Base-by-base conservation (phyloP, 2,113 vertebrate species). In the Nothobranchius kuhntae region DNA sequence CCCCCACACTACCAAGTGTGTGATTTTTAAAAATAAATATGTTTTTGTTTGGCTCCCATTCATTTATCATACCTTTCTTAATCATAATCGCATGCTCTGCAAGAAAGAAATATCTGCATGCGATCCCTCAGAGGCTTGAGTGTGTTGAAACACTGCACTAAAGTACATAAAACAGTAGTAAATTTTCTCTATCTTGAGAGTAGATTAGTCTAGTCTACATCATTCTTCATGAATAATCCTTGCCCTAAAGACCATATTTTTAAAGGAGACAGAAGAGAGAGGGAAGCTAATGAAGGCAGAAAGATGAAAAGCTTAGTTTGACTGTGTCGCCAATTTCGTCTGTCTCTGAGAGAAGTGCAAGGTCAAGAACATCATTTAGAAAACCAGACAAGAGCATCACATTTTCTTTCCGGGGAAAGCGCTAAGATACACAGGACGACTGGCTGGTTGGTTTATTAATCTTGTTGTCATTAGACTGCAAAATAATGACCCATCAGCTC, bases 151-250 rank as follows among this genome's bases (percentile, higher is more conserved):
- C 12, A 38, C 6, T 21, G 46, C 30, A 26, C 45, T 47, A 48
- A 71, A 44, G 54, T 71, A 56, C 65, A 76, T 71, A 68, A 73
- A 72, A 66, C 38, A 58, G 21, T n/a, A 40, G 65, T 24, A 44
- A 77, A 79, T 79, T 68, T 67, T 42, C 58, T 56, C 55, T 81
- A 14, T 76, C 15, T 40, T 51, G 58, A 54, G 64, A 71, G 57
- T 67, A 60, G 71, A 78, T 73, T 67, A 67, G 56, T 87, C 46
- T 64, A 64, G 52, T 24, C 62, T 68, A 36, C 48, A 70, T 59
- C 53, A 71, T 76, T 61, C 30, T 67, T 87, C 65, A 75, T 81
- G 75, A 86, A 75, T 78, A 84, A 86, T 83, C 68, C 24, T 75
- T 80, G 71, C 65, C 66, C 81, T 70, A 13, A 52, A 83, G 78